Base-by-base conservation (phyloP, 2,797 vertebrate species). In the Pithecia hirsuta region DNA sequence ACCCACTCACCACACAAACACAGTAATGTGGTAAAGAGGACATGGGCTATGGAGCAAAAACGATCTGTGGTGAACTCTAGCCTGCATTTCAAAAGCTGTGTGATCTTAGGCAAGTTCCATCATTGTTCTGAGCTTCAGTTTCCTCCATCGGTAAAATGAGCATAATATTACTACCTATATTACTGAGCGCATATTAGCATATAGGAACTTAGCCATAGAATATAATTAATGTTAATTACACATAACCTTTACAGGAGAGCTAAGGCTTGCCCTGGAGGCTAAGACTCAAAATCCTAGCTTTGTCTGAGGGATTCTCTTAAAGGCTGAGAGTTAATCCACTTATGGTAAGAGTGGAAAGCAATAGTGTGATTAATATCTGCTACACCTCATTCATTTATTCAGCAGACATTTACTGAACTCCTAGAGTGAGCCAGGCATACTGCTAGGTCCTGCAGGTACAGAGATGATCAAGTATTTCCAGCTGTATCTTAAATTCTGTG, bases 221-320 rank as follows among this genome's bases (percentile, higher is more conserved):
- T 80, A 76, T 76, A 93, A 92, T 84, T 75, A 83, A 91, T 80
- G 13, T 76, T 61, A 80, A 72, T 95, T 80, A 20, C 50, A 92
- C 91, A 94, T 83, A 89, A 76, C 39, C 72, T 97, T 52, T 48
- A n/a, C 28, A 14, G n/a, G 36, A 36, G 30, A 8, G 2, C 26
- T 78, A 87, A 96, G 30, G 11, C 17, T 86, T 85, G 26, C 33
- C 70, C 72, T 74, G 41, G 70, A 89, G 33, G 17, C 46, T 61
- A 67, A 67, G 39, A 67, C 4, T 50, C 44, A 83, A 95, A 70
- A 41, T 46, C 46, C 33, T 11, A 28, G 44, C 2, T 7, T 82
- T 89, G 57, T 59, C 59, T 91, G 41, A 46, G 52, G 28, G 6
- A 36, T 30, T 1, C 7, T 19, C 33, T 36, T n/a, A 46, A 59